Evolutionary conservation across 1,140 invertebrate genomes (phyloP).

Genomic region (Drosophila kanapiae): DNA sequence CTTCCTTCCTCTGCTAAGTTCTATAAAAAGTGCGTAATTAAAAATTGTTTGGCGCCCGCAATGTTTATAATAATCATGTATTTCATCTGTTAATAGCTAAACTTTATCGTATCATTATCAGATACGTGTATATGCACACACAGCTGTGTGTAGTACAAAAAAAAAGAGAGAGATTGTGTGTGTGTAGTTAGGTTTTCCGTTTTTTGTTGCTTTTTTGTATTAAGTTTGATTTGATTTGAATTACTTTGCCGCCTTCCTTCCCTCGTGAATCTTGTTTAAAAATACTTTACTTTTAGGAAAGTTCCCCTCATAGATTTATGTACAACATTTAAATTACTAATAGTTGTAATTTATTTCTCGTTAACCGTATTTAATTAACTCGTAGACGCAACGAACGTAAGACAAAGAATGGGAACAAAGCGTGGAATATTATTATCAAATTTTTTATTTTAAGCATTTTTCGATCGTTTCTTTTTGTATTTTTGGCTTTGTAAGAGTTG

Average conservation of each 20-base stretch:
- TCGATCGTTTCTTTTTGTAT: too few species aligned
- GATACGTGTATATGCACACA: constrained; percentile 25
- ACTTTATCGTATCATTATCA: constrained; percentile 49
- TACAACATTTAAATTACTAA: constrained; percentile 81
- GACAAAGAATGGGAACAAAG: neutral
- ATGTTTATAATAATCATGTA: constrained; percentile 26
- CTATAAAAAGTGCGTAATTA: constrained; percentile 80
- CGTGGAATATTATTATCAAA: constrained; percentile 2
- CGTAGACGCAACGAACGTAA: constrained; percentile 9
- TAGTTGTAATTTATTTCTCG: constrained; percentile 52
- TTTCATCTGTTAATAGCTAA: constrained; percentile 55
- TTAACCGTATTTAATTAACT: constrained; percentile 33
- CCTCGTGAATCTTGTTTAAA: constrained; percentile 57
- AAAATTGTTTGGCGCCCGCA: constrained; percentile 73
- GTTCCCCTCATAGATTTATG: constrained; percentile 55
- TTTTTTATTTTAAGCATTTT: too few species aligned
- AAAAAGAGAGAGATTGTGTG: constrained; percentile 26
- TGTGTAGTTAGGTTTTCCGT: constrained; percentile 15
- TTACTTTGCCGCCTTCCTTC: constrained; percentile 20
- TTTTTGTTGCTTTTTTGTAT: constrained; percentile 2
- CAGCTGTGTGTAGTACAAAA: constrained; percentile 19
- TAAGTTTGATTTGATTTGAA: constrained; percentile 43
- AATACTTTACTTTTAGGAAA: constrained; percentile 66
- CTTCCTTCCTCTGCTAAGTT: constrained; percentile 39
- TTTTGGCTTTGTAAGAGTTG: too few species aligned